A percentile compares a stretch with the other conserved stretches of the same genome.
Evolutionary conservation across 2,797 vertebrate genomes (phyloP).

Genomic region (Sardinella longiceps): DNA sequence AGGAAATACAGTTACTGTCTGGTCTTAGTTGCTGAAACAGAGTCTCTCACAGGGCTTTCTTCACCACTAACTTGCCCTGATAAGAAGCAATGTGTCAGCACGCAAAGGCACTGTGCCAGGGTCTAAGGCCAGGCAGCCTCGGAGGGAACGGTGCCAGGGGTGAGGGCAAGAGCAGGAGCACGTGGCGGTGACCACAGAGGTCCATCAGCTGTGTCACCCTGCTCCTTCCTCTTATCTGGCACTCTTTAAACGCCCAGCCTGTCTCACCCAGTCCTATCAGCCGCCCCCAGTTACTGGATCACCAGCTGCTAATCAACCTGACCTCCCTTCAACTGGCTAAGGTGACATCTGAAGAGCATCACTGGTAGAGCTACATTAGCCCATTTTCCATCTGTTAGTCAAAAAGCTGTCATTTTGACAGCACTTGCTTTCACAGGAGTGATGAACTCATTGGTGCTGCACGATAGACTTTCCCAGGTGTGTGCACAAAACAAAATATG

Average conservation of each 20-base stretch:
- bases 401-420: neutral
- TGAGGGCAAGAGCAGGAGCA: constrained; percentile 12
- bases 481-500: neutral
- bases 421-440: neutral
- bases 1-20: neutral
- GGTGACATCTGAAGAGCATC: neutral
- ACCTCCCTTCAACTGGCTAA: neutral
- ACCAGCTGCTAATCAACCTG: constrained; percentile 12
- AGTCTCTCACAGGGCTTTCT: neutral
- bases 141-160: neutral
- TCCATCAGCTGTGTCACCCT: constrained; percentile 12
- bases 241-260: neutral
- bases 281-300: neutral
- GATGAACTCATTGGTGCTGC: neutral
- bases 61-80: neutral
- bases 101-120: neutral
- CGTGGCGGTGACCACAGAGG: neutral
- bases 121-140: neutral
- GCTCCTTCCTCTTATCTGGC: neutral
- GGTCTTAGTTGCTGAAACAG: neutral
- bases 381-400: neutral
- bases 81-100: constrained; percentile 22
- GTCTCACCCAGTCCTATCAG: constrained; percentile 3
- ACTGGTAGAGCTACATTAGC: neutral
- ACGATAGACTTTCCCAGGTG: neutral